A percentile compares a stretch with the other conserved stretches of the same genome.
phyloP scores from a whole-genome alignment of 37 sponge, comb jelly and placozoan species.

The Bolinopsis microptera region DNA sequence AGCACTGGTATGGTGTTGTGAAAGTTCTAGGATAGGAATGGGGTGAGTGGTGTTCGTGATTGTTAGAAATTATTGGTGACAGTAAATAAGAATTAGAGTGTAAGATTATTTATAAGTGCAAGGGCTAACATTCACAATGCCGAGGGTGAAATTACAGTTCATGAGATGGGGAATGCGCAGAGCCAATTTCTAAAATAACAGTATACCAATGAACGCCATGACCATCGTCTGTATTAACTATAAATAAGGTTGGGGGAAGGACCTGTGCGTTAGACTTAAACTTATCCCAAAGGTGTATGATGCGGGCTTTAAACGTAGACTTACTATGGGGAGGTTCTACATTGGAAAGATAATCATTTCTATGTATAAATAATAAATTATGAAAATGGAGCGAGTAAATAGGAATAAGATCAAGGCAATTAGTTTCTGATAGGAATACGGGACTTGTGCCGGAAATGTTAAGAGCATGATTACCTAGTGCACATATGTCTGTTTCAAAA shows the following conservation, averaged over 20 bases:
- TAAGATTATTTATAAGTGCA: no score
- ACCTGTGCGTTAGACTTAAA: not conserved
- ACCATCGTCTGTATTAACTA: conserved; percentile 5
- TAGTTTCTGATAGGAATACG: not conserved
- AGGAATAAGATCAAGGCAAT: not conserved
- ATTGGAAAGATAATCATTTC: not conserved
- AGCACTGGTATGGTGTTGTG: no score
- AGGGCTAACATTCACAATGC: no score
- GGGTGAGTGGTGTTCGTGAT: no score
- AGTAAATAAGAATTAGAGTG: no score
- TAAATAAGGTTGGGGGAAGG: not conserved
- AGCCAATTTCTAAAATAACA: not conserved
- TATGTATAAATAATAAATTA: not conserved
- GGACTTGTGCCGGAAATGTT: not conserved
- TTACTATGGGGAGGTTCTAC: not conserved
- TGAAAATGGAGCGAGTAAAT: not conserved
- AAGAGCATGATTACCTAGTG: not conserved
- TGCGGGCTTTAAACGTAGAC: not conserved
- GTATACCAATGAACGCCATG: conserved; percentile 22
- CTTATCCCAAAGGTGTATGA: conserved; percentile 29
- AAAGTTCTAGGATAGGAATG: no score
- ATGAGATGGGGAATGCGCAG: no score
- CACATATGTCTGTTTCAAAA: not conserved
- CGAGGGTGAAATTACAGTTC: no score
- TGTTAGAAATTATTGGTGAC: no score